phyloP scores from a whole-genome alignment of 2,113 vertebrate species.

The Lethenteron reissneri region DNA sequence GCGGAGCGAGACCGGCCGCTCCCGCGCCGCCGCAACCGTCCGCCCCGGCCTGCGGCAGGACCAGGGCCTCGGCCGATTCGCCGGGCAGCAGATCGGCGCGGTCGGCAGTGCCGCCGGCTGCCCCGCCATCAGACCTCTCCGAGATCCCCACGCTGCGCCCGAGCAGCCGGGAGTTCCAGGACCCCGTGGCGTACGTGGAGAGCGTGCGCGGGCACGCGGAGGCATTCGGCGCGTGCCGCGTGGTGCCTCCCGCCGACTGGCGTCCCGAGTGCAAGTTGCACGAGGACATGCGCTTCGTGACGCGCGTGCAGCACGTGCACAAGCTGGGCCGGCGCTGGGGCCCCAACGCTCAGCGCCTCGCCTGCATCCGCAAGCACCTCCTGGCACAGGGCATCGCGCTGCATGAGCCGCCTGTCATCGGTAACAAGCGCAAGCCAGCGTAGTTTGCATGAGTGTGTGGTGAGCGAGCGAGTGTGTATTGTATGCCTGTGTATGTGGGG shows the following conservation, averaged over 20 bases:
- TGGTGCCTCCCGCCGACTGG: slow-evolving; percentile 81
- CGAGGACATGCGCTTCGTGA: slow-evolving; percentile 95
- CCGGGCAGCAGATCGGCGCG: too few species aligned
- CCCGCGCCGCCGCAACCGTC: too few species aligned
- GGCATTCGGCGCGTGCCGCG: slow-evolving; percentile 67
- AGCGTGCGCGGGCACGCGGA: slow-evolving; percentile 65
- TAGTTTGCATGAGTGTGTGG: too few species aligned
- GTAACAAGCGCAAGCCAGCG: slow-evolving; percentile 22
- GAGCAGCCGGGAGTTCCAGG: slow-evolving; percentile 68
- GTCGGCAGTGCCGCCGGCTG: too few species aligned
- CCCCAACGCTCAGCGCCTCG: slow-evolving; percentile 85
- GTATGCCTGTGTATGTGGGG: background rate
- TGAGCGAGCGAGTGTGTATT: too few species aligned
- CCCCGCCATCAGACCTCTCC: slow-evolving; percentile 18
- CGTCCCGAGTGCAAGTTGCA: slow-evolving; percentile 94
- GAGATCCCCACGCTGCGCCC: slow-evolving; percentile 66
- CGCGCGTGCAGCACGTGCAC: slow-evolving; percentile 89
- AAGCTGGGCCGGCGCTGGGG: slow-evolving; percentile 96
- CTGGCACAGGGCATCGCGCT: slow-evolving; percentile 99
- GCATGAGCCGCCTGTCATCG: slow-evolving; percentile 93
- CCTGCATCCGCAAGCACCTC: slow-evolving; percentile 99
- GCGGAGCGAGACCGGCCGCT: too few species aligned
- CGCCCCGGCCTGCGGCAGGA: too few species aligned
- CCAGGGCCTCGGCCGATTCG: too few species aligned
- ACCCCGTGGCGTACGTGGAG: slow-evolving; percentile 83